These are phyloP conservation scores for Agrypnus murinus DNA, from an alignment of 2,888 invertebrate species.

Conservation along the genomic window DNA sequence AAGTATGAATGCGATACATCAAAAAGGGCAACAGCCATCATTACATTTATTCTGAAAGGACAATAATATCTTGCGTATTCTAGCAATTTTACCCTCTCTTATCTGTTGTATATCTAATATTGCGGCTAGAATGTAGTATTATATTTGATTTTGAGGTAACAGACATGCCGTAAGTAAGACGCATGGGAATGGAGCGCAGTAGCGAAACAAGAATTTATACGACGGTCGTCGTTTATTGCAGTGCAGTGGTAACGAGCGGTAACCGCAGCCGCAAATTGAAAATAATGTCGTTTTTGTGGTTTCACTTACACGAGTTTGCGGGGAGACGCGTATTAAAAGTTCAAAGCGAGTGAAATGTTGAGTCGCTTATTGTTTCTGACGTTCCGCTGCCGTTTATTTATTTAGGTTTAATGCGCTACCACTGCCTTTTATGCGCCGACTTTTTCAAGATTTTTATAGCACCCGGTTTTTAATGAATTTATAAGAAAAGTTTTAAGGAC, in stretches of 20 bases:
- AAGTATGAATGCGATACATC: too few species aligned
- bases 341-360: conserved; percentile 61
- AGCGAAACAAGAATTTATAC: conserved; percentile 63
- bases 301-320: conserved; percentile 55
- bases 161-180: conserved; percentile 47
- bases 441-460: conserved; percentile 46
- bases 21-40: too few species aligned
- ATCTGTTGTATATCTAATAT: neutral
- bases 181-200: conserved; percentile 46
- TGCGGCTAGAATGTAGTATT: conserved; percentile 1
- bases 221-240: conserved; percentile 62
- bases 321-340: conserved; percentile 58
- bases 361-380: conserved; percentile 64
- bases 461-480: conserved; percentile 58
- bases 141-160: conserved; percentile 21
- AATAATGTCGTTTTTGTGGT: conserved; percentile 65
- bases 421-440: conserved; percentile 49
- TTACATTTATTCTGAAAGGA: too few species aligned
- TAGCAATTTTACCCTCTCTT: too few species aligned
- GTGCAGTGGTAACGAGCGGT: conserved; percentile 60
- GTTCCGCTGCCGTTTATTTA: conserved; percentile 63
- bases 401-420: conserved; percentile 63
- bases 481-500: conserved; percentile 56
- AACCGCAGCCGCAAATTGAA: conserved; percentile 65
- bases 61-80: too few species aligned